Conservation (phyloP, 2,113 vertebrate species). For the Prunella himalayana region DNA sequence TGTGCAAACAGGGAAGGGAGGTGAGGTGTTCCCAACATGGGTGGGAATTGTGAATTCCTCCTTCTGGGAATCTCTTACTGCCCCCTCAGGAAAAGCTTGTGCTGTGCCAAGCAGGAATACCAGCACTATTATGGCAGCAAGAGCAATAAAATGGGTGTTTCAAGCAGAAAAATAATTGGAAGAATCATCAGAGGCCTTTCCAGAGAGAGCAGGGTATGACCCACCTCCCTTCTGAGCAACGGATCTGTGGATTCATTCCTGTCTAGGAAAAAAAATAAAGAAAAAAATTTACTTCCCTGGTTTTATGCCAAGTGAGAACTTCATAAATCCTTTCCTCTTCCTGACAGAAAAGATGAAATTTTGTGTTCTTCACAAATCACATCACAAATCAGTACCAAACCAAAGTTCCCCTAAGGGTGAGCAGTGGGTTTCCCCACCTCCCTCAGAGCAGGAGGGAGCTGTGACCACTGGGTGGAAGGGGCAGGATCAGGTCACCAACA, state of each 20-base stretch:
- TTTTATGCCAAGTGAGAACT: neutral
- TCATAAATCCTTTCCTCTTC: neutral
- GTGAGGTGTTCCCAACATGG: neutral
- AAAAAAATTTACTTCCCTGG: neutral
- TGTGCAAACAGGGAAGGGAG: neutral
- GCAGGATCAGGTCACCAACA: neutral
- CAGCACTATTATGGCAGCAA: neutral
- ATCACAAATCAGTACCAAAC: neutral
- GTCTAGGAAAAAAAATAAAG: neutral
- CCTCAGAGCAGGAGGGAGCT: neutral
- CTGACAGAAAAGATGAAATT: neutral
- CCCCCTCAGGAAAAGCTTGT: neutral
- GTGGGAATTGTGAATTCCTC: neutral
- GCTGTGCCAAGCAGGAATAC: neutral
- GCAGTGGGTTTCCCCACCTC: fast-evolving
- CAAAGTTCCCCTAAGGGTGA: fast-evolving
- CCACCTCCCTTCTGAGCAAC: neutral
- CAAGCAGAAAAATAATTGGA: neutral
- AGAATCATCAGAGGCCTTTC: neutral
- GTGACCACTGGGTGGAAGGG: neutral
- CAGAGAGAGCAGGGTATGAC: neutral
- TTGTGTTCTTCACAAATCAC: neutral
- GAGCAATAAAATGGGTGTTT: neutral
- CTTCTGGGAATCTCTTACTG: neutral
- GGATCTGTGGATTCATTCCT: neutral